Conservation (phyloP, 2,113 vertebrate genomes). For the Scolopax mira region DNA sequence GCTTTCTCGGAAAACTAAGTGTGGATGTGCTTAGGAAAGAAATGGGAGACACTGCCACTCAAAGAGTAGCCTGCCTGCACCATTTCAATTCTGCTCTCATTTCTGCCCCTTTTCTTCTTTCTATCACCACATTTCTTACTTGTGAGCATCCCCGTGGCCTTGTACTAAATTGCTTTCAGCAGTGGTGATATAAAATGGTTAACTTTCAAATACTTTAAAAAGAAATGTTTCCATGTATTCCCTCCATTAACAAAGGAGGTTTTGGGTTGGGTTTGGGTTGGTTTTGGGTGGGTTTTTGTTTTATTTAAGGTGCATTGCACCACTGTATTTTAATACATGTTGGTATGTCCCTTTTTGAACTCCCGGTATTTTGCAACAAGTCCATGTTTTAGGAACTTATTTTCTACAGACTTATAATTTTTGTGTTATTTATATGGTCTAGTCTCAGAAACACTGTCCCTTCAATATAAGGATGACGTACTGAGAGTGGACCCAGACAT, state of each 20-base stretch:
- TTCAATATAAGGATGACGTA: background rate
- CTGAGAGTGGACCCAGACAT: background rate
- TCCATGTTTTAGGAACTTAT: background rate
- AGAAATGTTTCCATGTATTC: background rate
- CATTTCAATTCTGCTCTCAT: background rate
- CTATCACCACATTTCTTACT: background rate
- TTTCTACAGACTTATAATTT: background rate
- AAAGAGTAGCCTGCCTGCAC: background rate
- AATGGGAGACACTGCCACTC: background rate
- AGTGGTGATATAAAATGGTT: background rate
- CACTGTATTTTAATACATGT: background rate
- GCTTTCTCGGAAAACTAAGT: constrained; percentile 24
- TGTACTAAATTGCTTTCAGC: background rate
- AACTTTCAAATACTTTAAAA: background rate
- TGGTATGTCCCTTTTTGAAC: background rate
- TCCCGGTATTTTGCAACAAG: background rate
- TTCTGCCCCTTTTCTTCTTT: background rate
- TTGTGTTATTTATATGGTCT: background rate
- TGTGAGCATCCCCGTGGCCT: background rate
- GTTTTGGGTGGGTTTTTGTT: background rate
- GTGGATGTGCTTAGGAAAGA: constrained; percentile 6
- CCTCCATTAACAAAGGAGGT: background rate
- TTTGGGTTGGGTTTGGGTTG: background rate
- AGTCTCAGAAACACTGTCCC: background rate
- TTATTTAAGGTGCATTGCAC: background rate